phyloP scores from a whole-genome alignment of 2,888 invertebrate species.

The Acleris cristana region DNA sequence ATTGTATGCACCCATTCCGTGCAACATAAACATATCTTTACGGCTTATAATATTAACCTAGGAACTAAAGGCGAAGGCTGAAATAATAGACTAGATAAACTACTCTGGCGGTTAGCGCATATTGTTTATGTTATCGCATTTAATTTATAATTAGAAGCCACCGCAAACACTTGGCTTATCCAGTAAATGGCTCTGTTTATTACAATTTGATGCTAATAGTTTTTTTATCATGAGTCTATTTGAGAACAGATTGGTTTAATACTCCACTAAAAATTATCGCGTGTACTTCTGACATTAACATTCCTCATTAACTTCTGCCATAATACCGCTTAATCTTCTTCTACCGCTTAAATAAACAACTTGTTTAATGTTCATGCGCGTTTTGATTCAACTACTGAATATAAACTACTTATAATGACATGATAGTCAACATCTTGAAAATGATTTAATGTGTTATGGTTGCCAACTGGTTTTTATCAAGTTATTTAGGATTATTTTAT shows the following conservation, averaged over 20 bases:
- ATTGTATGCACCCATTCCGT: no score
- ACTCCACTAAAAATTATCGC: slow-evolving; percentile 5
- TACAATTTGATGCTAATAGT: slow-evolving; percentile 8
- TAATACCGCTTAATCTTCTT: slow-evolving; percentile 7
- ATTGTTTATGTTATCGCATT: slow-evolving; percentile 21
- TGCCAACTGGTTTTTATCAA: neutral
- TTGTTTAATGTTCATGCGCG: neutral
- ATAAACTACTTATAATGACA: slow-evolving; percentile 16
- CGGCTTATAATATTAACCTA: slow-evolving; percentile 11
- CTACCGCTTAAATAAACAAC: slow-evolving; percentile 12
- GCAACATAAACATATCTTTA: neutral
- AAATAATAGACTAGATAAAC: slow-evolving; percentile 28
- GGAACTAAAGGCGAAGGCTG: slow-evolving; percentile 17
- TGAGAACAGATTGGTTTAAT: slow-evolving; percentile 17
- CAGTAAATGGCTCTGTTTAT: slow-evolving; percentile 25
- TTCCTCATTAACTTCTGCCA: slow-evolving; percentile 5
- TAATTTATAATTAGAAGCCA: slow-evolving; percentile 29
- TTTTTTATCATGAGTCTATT: slow-evolving; percentile 11
- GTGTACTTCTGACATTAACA: slow-evolving; percentile 2
- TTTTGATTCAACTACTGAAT: slow-evolving; percentile 8
- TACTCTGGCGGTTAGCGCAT: neutral
- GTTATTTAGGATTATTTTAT: neutral
- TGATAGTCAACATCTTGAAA: neutral
- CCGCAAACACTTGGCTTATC: slow-evolving; percentile 7
- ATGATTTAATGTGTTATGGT: slow-evolving; percentile 1